These are phyloP conservation scores for Cisticola juncidis DNA, from an alignment of 2,113 vertebrate genomes.

Conservation along the genomic window DNA sequence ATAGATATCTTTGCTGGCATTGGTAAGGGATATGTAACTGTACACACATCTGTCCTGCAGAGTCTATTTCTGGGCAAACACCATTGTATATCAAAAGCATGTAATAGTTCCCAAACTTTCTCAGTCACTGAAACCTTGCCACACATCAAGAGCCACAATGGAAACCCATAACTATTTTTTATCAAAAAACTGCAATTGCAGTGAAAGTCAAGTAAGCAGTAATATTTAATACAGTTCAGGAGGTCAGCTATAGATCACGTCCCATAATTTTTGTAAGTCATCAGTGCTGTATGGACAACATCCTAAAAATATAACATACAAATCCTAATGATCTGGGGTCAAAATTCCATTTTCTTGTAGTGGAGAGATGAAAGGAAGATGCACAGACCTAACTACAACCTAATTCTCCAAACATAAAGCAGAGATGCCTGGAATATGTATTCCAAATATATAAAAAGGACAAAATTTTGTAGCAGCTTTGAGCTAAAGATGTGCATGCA, in stretches of 20 bases:
- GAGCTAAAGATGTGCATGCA: neutral
- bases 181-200: neutral
- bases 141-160: neutral
- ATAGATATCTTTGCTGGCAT: neutral
- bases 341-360: neutral
- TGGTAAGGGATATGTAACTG: neutral
- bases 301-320: neutral
- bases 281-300: neutral
- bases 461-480: neutral
- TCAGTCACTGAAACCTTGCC: neutral
- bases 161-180: neutral
- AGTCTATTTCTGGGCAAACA: neutral
- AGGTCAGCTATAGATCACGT: neutral
- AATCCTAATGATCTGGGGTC: neutral
- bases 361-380: neutral
- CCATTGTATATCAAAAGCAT: neutral
- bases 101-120: neutral
- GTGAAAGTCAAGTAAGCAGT: neutral
- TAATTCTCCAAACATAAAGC: neutral
- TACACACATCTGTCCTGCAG: neutral
- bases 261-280: neutral
- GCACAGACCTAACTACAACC: neutral
- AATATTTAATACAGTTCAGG: neutral
- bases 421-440: neutral
- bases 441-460: neutral